phyloP scores from a whole-genome alignment of 2,888 invertebrate genomes.

The Acheta domesticus region DNA sequence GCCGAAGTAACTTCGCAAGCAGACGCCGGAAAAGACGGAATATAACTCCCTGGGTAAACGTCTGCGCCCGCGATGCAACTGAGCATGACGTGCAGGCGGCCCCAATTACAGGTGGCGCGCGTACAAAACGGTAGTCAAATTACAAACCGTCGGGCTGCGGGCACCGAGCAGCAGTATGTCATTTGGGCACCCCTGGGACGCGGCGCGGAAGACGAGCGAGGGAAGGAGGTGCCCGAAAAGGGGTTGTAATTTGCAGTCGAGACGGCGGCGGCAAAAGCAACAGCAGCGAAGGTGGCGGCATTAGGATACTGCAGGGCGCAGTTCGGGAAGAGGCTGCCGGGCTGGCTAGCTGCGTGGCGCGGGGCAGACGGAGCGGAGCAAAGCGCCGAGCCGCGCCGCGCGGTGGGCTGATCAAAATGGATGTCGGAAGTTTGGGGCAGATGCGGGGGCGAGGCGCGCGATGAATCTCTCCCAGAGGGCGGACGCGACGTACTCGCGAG shows the following conservation, averaged over 20 bases:
- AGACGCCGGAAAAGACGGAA: no score
- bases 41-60: no score
- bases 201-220: no score
- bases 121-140: no score
- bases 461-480: constrained; percentile 7
- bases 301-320: not conserved
- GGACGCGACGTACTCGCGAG: not conserved
- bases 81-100: no score
- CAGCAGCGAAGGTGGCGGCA: not conserved
- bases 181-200: no score
- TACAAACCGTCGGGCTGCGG: no score
- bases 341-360: not conserved
- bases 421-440: constrained; percentile 4
- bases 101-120: no score
- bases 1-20: no score
- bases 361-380: no score
- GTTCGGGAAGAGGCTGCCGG: not conserved
- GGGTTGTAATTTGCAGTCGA: not conserved
- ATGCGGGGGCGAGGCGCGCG: not conserved
- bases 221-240: not conserved
- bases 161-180: no score
- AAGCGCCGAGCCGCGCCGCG: not conserved
- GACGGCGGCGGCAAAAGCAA: not conserved
- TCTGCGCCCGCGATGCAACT: no score
- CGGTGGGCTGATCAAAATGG: not conserved